Conservation (phyloP, 2,888 invertebrate species). For the Eupithecia insigniata region DNA sequence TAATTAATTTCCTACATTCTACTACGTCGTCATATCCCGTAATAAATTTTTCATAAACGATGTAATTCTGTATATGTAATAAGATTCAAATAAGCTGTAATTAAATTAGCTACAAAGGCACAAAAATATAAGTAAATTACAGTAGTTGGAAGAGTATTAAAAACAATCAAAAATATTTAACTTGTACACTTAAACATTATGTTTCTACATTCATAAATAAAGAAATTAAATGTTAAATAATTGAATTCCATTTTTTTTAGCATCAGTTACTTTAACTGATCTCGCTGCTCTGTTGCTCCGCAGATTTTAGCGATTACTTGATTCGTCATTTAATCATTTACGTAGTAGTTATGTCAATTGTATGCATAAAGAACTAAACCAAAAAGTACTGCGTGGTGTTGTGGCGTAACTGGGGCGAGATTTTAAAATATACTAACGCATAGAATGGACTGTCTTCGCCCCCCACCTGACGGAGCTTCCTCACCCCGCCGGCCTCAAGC, state of each 20-base stretch:
- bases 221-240: no score
- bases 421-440: neutral
- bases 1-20: constrained; percentile 3
- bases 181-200: neutral
- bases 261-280: no score
- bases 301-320: neutral
- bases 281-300: no score
- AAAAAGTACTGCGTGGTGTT: neutral
- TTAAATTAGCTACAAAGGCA: constrained; percentile 16
- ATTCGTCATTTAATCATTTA: neutral
- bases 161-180: constrained; percentile 10
- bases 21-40: neutral
- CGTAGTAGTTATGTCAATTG: neutral
- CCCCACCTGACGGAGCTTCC: neutral
- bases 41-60: neutral
- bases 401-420: neutral
- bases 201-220: neutral
- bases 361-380: neutral
- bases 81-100: neutral
- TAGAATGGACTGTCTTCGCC: neutral
- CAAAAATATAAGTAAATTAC: constrained; percentile 16
- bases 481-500: no score
- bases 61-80: neutral
- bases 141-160: constrained; percentile 1
- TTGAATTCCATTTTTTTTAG: no score